These are phyloP conservation scores for Helogale parvula DNA, from an alignment of 2,113 vertebrate species.

Conservation along the genomic window DNA sequence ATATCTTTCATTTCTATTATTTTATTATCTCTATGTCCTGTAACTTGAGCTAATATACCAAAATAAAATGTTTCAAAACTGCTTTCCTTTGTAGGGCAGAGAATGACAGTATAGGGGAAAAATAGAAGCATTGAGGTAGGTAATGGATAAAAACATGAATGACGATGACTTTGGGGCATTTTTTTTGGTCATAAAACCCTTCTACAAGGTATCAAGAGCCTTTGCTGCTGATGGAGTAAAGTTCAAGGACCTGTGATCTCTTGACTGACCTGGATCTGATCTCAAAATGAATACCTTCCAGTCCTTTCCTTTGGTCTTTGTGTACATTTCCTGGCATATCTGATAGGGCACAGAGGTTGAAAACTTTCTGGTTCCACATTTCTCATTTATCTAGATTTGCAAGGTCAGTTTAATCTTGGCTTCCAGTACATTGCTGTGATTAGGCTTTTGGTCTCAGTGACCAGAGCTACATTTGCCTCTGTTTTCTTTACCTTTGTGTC, in stretches of 20 bases:
- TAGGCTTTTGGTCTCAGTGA: neutral
- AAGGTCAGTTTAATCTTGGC: neutral
- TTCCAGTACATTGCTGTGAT: neutral
- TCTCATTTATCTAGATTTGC: neutral
- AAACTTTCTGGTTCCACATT: neutral
- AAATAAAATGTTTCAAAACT: neutral
- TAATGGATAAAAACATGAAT: neutral
- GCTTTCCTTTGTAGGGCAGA: neutral
- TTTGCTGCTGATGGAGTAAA: neutral
- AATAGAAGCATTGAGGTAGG: neutral
- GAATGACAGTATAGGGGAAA: neutral
- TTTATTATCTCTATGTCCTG: neutral
- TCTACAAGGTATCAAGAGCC: neutral
- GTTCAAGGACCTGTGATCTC: neutral
- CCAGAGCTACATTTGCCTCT: neutral
- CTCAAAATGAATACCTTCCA: neutral
- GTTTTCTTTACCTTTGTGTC: neutral
- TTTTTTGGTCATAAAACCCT: neutral
- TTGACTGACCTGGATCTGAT: neutral
- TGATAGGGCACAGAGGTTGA: neutral
- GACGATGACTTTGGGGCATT: neutral
- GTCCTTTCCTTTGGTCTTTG: slow-evolving; percentile 3
- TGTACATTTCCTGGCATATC: neutral
- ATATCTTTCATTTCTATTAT: neutral
- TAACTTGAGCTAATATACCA: neutral